Conservation (phyloP, 2,888 invertebrate species). For the Phaonia tiefii region DNA sequence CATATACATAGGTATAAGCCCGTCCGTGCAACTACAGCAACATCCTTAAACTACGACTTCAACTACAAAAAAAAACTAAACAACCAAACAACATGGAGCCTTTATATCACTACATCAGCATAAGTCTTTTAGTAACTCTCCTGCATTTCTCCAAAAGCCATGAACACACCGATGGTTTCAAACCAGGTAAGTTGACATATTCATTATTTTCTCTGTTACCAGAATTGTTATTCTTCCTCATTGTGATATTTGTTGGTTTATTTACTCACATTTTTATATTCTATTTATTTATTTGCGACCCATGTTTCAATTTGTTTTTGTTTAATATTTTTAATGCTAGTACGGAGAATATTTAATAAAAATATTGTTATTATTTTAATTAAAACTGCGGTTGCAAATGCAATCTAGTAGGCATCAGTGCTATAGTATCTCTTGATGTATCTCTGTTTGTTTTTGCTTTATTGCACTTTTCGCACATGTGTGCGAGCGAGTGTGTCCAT, state of each 20-base stretch:
- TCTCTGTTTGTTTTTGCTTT: constrained; percentile 25
- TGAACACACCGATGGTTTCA: constrained; percentile 80
- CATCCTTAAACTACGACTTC: background rate
- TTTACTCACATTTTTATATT: background rate
- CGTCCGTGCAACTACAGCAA: constrained; percentile 28
- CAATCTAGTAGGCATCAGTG: background rate
- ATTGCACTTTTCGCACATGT: constrained; percentile 54
- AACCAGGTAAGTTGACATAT: constrained; percentile 76
- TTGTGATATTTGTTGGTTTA: background rate
- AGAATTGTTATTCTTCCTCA: background rate
- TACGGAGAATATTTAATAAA: constrained; percentile 53
- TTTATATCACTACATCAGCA: constrained; percentile 66
- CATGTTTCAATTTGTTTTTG: background rate
- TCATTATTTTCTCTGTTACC: background rate
- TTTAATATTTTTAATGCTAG: too few species aligned
- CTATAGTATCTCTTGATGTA: constrained; percentile 1
- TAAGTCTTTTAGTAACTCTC: constrained; percentile 68
- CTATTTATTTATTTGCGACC: constrained; percentile 21
- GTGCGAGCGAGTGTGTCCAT: constrained; percentile 64
- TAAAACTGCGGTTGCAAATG: constrained; percentile 61
- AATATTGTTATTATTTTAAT: constrained; percentile 66
- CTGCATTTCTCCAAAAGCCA: constrained; percentile 75
- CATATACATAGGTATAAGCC: background rate
- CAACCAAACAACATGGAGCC: constrained; percentile 66
- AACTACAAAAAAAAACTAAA: constrained; percentile 12